phyloP scores from a whole-genome alignment of 2,888 invertebrate genomes.

The Tupiocoris notatus region DNA sequence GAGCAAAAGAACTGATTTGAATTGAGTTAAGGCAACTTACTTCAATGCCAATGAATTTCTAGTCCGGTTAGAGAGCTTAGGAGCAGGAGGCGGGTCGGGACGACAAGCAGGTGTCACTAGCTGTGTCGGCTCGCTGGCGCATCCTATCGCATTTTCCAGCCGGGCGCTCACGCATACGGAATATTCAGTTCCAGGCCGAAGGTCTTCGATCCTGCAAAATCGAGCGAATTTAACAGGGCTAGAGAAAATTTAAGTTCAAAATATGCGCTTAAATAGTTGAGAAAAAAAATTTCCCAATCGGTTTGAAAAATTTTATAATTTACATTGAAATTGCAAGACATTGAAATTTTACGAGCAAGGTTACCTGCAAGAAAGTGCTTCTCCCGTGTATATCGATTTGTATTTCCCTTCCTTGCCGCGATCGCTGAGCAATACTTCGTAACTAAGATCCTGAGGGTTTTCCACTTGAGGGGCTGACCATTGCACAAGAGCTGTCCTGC shows the following conservation, averaged over 20 bases:
- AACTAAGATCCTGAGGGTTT: constrained; percentile 66
- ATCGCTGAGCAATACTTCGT: constrained; percentile 78
- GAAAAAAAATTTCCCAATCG: not conserved
- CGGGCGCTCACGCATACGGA: constrained; percentile 77
- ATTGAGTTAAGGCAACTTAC: too few species aligned
- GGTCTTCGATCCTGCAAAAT: constrained; percentile 66
- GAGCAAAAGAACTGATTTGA: too few species aligned
- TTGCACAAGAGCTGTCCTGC: constrained; percentile 79
- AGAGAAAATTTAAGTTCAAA: too few species aligned
- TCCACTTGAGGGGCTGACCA: constrained; percentile 67
- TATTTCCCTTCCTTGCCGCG: constrained; percentile 77
- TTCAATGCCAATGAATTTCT: constrained; percentile 62
- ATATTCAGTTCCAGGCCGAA: constrained; percentile 85
- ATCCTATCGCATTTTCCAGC: constrained; percentile 72
- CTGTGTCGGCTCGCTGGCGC: constrained; percentile 72
- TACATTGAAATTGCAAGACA: not conserved
- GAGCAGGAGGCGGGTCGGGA: constrained; percentile 69
- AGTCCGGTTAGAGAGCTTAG: constrained; percentile 67
- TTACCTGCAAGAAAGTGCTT: constrained; percentile 68
- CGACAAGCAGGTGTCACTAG: constrained; percentile 80
- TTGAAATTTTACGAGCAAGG: not conserved
- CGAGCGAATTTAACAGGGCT: too few species aligned
- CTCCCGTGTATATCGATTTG: constrained; percentile 78
- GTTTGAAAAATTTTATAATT: not conserved
- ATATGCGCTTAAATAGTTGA: too few species aligned